Evolutionary conservation across 2,113 vertebrate genomes (phyloP).

Genomic region (Mustelus asterias): DNA sequence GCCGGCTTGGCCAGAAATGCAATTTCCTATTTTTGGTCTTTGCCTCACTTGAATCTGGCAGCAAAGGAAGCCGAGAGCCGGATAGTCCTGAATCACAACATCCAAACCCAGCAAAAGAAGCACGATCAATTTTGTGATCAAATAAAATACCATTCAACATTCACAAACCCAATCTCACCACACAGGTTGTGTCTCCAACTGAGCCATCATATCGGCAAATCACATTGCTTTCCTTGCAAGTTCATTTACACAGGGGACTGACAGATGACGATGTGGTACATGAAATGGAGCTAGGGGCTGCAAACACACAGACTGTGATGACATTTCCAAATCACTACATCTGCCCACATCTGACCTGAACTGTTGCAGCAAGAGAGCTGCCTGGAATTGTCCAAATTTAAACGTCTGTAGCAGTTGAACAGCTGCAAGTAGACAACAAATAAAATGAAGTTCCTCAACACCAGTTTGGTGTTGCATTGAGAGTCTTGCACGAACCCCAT

Average conservation of each 20-base stretch:
- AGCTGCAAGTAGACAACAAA: not conserved
- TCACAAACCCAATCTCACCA: too few relatives aligned
- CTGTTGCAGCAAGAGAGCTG: not conserved
- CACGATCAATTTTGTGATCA: too few relatives aligned
- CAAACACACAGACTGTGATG: not conserved
- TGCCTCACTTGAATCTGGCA: not conserved
- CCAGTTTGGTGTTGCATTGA: not conserved
- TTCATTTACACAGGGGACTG: not conserved
- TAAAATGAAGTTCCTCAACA: not conserved
- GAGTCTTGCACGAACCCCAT: not conserved
- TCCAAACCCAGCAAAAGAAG: too few relatives aligned
- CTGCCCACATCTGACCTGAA: not conserved
- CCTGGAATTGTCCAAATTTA: not conserved
- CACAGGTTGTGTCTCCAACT: not conserved
- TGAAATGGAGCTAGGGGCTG: not conserved
- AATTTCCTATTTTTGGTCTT: not conserved
- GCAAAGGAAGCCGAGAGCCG: not conserved
- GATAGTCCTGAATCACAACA: too few relatives aligned
- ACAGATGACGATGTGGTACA: not conserved
- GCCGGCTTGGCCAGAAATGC: not conserved
- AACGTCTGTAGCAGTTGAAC: not conserved
- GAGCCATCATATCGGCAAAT: not conserved
- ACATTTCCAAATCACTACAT: not conserved
- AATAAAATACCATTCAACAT: too few relatives aligned
- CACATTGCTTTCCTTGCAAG: not conserved